These are phyloP conservation scores for Hipparchia semele DNA, from an alignment of 2,888 invertebrate species.

Conservation along the genomic window DNA sequence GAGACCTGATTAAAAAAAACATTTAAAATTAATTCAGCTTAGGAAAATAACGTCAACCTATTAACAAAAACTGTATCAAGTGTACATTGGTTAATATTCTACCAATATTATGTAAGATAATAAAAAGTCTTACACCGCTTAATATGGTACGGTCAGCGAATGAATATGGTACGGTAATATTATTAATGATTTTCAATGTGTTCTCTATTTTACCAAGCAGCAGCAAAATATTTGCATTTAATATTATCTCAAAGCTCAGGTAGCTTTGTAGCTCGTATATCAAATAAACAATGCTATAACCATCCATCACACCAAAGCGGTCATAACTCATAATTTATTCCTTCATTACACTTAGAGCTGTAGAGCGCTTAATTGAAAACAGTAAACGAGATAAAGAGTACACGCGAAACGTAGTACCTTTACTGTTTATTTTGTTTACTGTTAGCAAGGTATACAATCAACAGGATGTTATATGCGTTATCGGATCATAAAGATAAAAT, in stretches of 20 bases:
- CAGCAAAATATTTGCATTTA: background rate
- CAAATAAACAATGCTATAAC: conserved; percentile 12
- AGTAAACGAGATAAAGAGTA: conserved; percentile 13
- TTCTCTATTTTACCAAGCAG: background rate
- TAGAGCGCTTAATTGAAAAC: conserved; percentile 13
- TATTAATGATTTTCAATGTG: no score
- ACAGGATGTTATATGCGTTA: conserved; percentile 2
- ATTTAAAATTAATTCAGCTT: no score
- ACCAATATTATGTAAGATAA: no score
- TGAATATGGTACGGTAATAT: no score
- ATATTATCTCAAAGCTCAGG: background rate
- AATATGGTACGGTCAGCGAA: no score
- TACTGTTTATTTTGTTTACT: no score
- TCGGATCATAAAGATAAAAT: background rate
- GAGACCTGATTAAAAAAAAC: no score
- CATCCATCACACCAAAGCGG: conserved; percentile 13
- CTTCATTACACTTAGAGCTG: conserved; percentile 6
- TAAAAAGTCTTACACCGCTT: no score
- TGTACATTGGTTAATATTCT: no score
- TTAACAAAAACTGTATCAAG: no score
- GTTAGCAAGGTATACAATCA: conserved; percentile 6
- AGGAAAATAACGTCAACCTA: no score
- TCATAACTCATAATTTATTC: conserved; percentile 18
- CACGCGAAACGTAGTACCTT: background rate
- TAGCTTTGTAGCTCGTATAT: conserved; percentile 7